These are phyloP conservation scores for Gymnoscopelus braueri DNA, from an alignment of 2,797 vertebrate genomes.

Conservation along the genomic window DNA sequence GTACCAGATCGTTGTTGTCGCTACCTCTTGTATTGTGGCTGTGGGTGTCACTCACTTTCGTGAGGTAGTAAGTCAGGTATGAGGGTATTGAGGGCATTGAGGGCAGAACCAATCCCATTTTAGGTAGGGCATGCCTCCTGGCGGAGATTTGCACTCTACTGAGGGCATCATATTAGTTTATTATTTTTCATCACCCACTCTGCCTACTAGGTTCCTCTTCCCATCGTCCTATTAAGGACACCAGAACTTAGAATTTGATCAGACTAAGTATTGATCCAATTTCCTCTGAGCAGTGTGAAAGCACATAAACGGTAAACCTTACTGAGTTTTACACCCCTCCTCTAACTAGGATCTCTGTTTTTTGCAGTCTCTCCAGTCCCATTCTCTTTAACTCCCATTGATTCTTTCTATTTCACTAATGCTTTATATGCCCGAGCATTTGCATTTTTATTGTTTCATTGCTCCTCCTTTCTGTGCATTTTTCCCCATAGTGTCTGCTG, in stretches of 20 bases:
- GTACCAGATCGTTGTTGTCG: too few species aligned
- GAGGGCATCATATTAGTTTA: background rate
- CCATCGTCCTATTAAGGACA: constrained; percentile 16
- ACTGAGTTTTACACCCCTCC: constrained; percentile 47
- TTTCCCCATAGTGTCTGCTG: constrained; percentile 43
- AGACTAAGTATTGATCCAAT: constrained; percentile 44
- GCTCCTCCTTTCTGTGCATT: constrained; percentile 28
- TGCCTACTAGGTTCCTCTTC: constrained; percentile 22
- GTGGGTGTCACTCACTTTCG: too few species aligned
- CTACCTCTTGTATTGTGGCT: too few species aligned
- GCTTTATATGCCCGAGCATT: constrained; percentile 61
- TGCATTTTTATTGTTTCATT: constrained; percentile 79
- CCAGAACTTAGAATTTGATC: constrained; percentile 3
- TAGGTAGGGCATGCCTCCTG: too few species aligned
- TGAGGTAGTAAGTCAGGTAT: too few species aligned
- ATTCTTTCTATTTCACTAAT: constrained; percentile 43
- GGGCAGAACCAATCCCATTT: too few species aligned
- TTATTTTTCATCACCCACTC: background rate
- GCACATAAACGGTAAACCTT: constrained; percentile 48
- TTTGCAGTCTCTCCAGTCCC: constrained; percentile 41
- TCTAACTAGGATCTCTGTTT: constrained; percentile 11
- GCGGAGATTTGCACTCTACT: too few species aligned
- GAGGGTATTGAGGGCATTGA: too few species aligned
- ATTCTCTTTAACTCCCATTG: constrained; percentile 48
- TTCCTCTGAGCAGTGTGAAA: constrained; percentile 27